Base-by-base conservation (phyloP, 2,888 invertebrate species). In the Zelleria hepariella region DNA sequence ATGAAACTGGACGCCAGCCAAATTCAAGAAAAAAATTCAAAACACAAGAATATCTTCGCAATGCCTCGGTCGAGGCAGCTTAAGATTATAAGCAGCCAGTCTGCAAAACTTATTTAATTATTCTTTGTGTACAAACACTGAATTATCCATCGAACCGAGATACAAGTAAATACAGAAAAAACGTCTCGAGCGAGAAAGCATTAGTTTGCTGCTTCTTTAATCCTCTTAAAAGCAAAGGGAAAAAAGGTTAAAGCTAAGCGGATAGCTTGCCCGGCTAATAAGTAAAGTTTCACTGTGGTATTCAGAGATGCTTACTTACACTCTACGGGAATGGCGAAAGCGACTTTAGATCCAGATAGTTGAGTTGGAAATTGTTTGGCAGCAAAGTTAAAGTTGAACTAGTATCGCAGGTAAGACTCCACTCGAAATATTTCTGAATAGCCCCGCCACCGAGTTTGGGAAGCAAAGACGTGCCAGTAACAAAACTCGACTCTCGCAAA, bases 131-230 rank as follows among this genome's bases (percentile, higher is more conserved):
- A 7, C n/a, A n/a, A 5, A 27, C 25, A 42, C 57, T 48, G 53
- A 62, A 62, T 58, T 61, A 59, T 63, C 55, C 64, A 65, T 64
- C 63, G 63, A 65, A 62, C 62, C 54, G 61, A 55, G 59, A 63
- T 68, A 68, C 67, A 68, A 66, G 65, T 60, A 63, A 65, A 70
- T 63, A 62, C 58, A 60, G 61, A 62, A 55, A 63, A 66, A 63
- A 70, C 67, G 67, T 63, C 58, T n/a, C 32, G 10, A 57, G 21
- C 25, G 25, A 54, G n/a, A n/a, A n/a, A n/a, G 54, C 24, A 20
- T 18, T 27, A 56, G 64, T 53, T 49, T 67, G 66, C 62, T 60
- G 58, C 60, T 61, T 58, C 21, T 63, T 60, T 69, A 67, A 71
- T 68, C 64, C 67, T 64, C 61, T 66, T 64, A 67, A 51, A 26